Percentiles rank a stretch among this genome's conserved stretches.
Conservation (phyloP, 2,113 vertebrate genomes). For the Engystomops pustulosus region DNA sequence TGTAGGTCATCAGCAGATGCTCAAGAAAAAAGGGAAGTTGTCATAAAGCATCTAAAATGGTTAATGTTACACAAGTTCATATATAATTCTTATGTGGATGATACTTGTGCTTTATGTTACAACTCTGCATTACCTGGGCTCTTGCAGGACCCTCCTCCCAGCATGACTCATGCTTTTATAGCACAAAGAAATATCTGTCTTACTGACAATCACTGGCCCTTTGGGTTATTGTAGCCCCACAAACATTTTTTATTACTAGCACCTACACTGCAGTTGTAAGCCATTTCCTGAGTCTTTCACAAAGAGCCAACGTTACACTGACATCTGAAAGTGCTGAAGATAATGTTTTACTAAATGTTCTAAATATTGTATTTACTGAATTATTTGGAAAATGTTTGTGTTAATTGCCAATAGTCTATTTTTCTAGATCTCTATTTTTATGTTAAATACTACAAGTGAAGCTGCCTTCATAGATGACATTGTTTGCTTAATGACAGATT, state of each 20-base stretch:
- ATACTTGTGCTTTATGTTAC: too few species aligned
- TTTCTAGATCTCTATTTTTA: constrained; percentile 59
- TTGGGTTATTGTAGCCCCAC: too few species aligned
- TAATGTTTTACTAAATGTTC: constrained; percentile 36
- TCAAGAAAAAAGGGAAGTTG: too few species aligned
- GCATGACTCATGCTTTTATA: too few species aligned
- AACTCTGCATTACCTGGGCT: too few species aligned
- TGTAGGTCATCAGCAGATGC: not conserved
- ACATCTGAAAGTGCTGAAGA: constrained; percentile 17
- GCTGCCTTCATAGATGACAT: constrained; percentile 41
- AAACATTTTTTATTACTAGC: too few species aligned
- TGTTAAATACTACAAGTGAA: constrained; percentile 54
- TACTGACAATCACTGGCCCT: not conserved
- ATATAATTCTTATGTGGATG: too few species aligned
- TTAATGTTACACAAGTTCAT: too few species aligned
- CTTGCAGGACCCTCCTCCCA: too few species aligned
- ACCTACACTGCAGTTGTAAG: too few species aligned
- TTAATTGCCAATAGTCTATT: constrained; percentile 57
- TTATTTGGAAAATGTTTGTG: constrained; percentile 17
- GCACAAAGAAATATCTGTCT: not conserved
- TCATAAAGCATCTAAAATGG: too few species aligned
- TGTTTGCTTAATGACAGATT: constrained; percentile 15
- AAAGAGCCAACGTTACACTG: not conserved
- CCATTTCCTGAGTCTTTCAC: not conserved
- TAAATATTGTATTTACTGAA: constrained; percentile 46